These are phyloP conservation scores for Alosa alosa DNA, from an alignment of 2,113 vertebrate species.

Conservation along the genomic window DNA sequence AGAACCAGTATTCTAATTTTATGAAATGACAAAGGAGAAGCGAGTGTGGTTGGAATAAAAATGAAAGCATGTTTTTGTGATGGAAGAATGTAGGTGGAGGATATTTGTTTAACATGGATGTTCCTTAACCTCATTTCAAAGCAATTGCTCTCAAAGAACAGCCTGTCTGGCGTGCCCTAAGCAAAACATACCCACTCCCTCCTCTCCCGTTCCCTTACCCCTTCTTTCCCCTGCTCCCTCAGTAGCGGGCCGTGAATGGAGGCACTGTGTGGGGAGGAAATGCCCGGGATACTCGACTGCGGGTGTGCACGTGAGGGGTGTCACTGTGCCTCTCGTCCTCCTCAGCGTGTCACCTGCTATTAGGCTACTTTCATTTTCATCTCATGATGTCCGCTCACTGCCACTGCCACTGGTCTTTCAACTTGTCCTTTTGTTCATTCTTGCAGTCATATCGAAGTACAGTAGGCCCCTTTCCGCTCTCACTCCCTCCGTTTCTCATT, in stretches of 20 bases:
- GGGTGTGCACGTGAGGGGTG: slow-evolving; percentile 28
- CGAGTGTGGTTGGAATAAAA: slow-evolving; percentile 3
- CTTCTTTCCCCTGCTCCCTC: slow-evolving; percentile 23
- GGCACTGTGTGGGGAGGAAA: slow-evolving; percentile 53
- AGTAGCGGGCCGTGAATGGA: slow-evolving; percentile 56
- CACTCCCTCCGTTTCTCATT: neutral
- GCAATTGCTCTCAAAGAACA: slow-evolving; percentile 63
- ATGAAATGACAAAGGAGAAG: neutral
- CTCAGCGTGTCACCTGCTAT: slow-evolving; percentile 44
- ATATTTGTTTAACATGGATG: slow-evolving; percentile 69
- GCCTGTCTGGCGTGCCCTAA: slow-evolving; percentile 62
- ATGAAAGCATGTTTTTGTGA: slow-evolving; percentile 63
- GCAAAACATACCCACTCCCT: slow-evolving; percentile 51
- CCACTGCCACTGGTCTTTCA: neutral
- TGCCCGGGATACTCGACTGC: slow-evolving; percentile 31
- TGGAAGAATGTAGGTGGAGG: slow-evolving; percentile 55
- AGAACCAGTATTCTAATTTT: neutral
- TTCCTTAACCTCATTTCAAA: slow-evolving; percentile 65
- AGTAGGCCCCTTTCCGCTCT: neutral
- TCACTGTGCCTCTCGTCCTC: neutral
- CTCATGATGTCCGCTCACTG: neutral
- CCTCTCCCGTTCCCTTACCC: slow-evolving; percentile 32
- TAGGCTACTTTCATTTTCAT: slow-evolving; percentile 35
- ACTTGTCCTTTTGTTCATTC: neutral
- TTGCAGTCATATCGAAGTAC: neutral